phyloP scores from a whole-genome alignment of 2,797 vertebrate species.

The Sandelia bainsii region DNA sequence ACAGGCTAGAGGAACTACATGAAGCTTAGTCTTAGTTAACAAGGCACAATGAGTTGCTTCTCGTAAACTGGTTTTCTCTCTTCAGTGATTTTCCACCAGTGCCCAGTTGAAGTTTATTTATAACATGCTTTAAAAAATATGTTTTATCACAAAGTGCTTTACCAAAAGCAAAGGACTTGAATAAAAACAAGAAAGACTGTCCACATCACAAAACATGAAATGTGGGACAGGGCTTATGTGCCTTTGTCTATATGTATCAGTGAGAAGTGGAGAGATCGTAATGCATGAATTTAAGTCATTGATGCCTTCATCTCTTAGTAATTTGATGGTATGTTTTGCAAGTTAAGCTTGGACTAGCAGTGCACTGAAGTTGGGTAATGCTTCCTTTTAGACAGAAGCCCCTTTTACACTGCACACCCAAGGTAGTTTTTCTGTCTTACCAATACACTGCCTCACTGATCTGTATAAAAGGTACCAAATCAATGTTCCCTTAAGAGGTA shows the following conservation, averaged over 20 bases:
- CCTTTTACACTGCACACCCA: too few relatives aligned
- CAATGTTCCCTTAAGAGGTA: too few relatives aligned
- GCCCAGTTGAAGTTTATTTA: constrained; percentile 3
- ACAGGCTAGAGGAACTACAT: constrained; percentile 8
- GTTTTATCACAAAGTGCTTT: constrained; percentile 8
- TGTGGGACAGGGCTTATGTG: neutral
- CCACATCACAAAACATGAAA: neutral
- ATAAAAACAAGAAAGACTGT: neutral
- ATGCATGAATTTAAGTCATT: neutral
- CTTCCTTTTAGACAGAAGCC: too few relatives aligned
- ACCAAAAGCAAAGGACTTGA: neutral
- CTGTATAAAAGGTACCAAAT: too few relatives aligned
- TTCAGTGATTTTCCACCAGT: neutral
- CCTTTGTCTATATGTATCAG: neutral
- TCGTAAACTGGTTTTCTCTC: neutral
- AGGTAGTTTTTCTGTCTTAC: too few relatives aligned
- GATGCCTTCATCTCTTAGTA: neutral
- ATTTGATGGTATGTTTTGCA: neutral
- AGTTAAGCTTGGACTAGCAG: neutral
- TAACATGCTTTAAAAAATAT: constrained; percentile 19
- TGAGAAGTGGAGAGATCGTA: neutral
- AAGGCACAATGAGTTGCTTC: neutral
- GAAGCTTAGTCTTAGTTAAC: constrained; percentile 25
- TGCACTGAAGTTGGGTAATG: too few relatives aligned
- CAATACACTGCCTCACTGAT: too few relatives aligned